These are phyloP conservation scores for Pogoniulus pusillus DNA, from an alignment of 2,797 vertebrate genomes.

Conservation along the genomic window DNA sequence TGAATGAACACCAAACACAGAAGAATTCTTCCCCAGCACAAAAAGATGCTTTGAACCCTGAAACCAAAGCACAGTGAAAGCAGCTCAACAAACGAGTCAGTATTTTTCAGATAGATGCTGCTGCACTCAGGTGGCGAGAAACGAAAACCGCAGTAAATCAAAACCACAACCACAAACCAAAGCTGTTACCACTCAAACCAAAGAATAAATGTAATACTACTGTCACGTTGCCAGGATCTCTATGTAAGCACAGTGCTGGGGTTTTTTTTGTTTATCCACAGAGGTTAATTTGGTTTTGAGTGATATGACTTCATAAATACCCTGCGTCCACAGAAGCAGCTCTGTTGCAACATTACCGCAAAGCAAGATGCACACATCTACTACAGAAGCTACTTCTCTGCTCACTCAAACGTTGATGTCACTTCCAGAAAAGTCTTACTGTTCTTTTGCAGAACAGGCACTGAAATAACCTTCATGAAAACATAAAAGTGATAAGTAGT, in stretches of 20 bases:
- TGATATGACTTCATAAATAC: not conserved
- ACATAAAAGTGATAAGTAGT: not conserved
- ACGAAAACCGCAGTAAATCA: not conserved
- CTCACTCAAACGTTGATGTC: not conserved
- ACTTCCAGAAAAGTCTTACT: not conserved
- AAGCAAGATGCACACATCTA: not conserved
- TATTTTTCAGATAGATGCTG: not conserved
- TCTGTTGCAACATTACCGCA: not conserved
- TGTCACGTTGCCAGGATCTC: not conserved
- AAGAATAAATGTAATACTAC: not conserved
- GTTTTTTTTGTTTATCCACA: not conserved
- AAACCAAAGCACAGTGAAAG: not conserved
- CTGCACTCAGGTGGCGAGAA: not conserved
- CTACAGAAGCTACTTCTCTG: not conserved
- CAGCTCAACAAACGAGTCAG: not conserved
- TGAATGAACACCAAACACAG: not conserved
- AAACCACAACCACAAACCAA: not conserved
- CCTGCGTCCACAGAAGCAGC: not conserved
- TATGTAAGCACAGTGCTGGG: not conserved
- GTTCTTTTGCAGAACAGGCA: not conserved
- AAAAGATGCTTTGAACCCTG: not conserved
- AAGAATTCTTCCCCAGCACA: not conserved
- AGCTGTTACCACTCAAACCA: not conserved
- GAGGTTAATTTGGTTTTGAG: not conserved
- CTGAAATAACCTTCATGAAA: not conserved